phyloP scores from a whole-genome alignment of 2,888 invertebrate genomes.

The Folsomia candida region DNA sequence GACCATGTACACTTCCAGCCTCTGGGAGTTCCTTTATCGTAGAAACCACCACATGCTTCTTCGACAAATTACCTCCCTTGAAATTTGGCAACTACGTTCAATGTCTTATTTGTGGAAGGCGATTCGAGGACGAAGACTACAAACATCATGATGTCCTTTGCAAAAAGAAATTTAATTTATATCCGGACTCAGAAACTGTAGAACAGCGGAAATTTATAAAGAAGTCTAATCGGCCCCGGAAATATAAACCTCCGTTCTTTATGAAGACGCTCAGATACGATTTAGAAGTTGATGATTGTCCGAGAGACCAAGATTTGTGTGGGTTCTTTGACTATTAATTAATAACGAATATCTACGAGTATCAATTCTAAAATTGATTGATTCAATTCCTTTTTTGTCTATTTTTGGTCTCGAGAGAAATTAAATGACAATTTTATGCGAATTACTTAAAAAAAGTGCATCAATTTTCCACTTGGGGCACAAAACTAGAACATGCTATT shows the following conservation, averaged over 20 bases:
- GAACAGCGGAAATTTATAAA: neutral
- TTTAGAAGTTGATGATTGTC: neutral
- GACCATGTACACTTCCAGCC: neutral
- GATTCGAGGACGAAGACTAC: neutral
- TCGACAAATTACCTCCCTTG: neutral
- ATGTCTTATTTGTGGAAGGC: neutral
- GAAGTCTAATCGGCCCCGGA: neutral
- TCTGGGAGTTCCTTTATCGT: neutral
- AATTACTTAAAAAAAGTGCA: neutral
- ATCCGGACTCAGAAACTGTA: neutral
- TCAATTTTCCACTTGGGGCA: too few relatives aligned
- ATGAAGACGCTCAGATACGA: neutral
- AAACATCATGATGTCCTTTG: neutral
- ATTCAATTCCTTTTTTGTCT: too few relatives aligned
- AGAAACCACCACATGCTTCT: neutral
- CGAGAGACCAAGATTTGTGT: too few relatives aligned
- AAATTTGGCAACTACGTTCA: neutral
- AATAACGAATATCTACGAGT: too few relatives aligned
- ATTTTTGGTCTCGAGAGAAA: too few relatives aligned
- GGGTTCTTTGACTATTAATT: too few relatives aligned
- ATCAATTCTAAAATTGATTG: neutral
- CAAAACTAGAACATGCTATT: too few relatives aligned
- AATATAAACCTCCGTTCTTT: neutral
- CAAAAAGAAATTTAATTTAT: neutral
- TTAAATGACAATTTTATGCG: too few relatives aligned